Evolutionary conservation across 1,140 invertebrate genomes (phyloP).

Genomic region (Ectropis grisescens): DNA sequence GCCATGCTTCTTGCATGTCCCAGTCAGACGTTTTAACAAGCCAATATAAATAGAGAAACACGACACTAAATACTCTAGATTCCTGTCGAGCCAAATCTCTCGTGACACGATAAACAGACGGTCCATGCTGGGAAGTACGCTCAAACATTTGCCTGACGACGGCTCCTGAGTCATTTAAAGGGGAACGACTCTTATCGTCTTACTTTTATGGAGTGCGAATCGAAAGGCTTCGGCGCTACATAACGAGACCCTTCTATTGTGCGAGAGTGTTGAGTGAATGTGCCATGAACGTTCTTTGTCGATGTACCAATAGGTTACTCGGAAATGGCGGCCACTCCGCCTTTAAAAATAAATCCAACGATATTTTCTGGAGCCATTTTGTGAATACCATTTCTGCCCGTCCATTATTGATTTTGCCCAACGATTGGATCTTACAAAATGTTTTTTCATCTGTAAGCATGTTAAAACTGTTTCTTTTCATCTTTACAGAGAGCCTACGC

Average conservation of each 20-base stretch:
- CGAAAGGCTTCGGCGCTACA: constrained; percentile 43
- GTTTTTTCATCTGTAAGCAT: too few relatives aligned
- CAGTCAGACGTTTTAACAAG: constrained; percentile 30
- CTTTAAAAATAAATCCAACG: too few relatives aligned
- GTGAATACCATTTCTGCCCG: too few relatives aligned
- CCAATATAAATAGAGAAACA: constrained; percentile 34
- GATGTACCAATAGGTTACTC: constrained; percentile 23
- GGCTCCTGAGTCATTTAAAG: constrained; percentile 46
- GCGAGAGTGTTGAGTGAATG: constrained; percentile 34
- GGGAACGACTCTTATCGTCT: constrained; percentile 48
- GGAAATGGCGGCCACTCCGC: too few relatives aligned
- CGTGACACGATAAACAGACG: constrained; percentile 31
- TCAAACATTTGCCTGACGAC: constrained; percentile 33
- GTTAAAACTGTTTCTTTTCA: constrained; percentile 68
- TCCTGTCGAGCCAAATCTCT: constrained; percentile 30
- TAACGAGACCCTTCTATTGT: constrained; percentile 44
- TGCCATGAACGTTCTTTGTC: constrained; percentile 35
- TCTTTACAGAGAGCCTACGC: constrained; percentile 97
- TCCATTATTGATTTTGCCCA: too few relatives aligned
- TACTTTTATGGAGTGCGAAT: constrained; percentile 51
- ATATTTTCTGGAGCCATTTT: too few relatives aligned
- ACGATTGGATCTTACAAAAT: too few relatives aligned
- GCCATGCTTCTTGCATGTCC: constrained; percentile 45
- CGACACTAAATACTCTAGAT: constrained; percentile 28
- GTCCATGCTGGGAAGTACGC: constrained; percentile 16